Evolutionary conservation across 2,888 invertebrate genomes (phyloP).

Genomic region (Aspidiotus rigidus): DNA sequence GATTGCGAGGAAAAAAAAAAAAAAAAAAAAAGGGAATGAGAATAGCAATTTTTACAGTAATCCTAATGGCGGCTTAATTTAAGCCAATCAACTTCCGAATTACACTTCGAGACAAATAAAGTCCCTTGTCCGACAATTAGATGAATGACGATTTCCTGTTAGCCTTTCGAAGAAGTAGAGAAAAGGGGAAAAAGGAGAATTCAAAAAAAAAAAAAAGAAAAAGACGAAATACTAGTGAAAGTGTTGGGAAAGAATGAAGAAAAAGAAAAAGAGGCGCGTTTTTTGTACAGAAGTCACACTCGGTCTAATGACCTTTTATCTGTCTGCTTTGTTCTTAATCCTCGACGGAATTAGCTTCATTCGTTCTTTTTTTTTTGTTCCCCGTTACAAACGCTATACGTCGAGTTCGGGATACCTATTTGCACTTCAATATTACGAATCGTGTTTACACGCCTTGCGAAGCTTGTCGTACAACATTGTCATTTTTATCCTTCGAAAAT

Average conservation of each 20-base stretch:
- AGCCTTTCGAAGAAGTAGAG: constrained; percentile 3
- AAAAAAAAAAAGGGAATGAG: neutral
- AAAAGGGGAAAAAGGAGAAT: neutral
- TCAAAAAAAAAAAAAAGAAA: too few species aligned
- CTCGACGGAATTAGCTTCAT: constrained; percentile 24
- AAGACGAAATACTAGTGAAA: neutral
- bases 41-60: constrained; percentile 16
- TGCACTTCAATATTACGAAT: too few species aligned
- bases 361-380: neutral
- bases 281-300: constrained; percentile 1
- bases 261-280: constrained; percentile 1
- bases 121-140: constrained; percentile 33
- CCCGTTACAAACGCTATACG: too few species aligned
- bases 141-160: constrained; percentile 32
- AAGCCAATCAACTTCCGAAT: constrained; percentile 27
- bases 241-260: too few species aligned
- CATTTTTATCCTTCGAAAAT: too few species aligned
- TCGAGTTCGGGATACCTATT: too few species aligned
- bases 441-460: too few species aligned
- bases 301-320: constrained; percentile 28
- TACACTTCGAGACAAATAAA: constrained; percentile 25
- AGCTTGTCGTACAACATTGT: too few species aligned
- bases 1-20: neutral
- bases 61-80: constrained; percentile 31
- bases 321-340: constrained; percentile 26